Base-by-base conservation (phyloP, 1,140 invertebrate species). In the Rhopalosiphum padi region DNA sequence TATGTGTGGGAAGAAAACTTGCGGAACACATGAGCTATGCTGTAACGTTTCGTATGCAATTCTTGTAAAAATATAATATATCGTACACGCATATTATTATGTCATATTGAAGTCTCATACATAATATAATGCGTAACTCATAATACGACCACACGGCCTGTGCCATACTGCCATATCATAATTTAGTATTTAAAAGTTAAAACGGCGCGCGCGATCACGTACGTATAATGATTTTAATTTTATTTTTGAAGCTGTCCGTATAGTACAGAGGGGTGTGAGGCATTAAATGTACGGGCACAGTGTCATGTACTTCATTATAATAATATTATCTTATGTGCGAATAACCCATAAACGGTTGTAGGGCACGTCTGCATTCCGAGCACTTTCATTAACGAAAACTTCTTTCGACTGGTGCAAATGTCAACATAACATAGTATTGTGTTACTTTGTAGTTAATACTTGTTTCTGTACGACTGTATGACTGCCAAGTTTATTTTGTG, bases 351-450 rank as follows among this genome's bases (percentile, higher is more conserved):
- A 85, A 23, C 22, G 23, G 37, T 85, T 85, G 23, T 41, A n/a
- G 30, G 37, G 9, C 37, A 85, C 22, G 83, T 85, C 22, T 86
- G 25, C 41, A 86, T 86, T 86, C 43, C 15, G 37, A 46, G 23
- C 9, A 86, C 41, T 86, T 86, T 86, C 85, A 86, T 86, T 46
- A 86, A 46, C 85, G 25, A 86, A 86, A 86, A 86, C 25, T 86
- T 46, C 41, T 30, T 86, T 86, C 25, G 85, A 86, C 9, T 86
- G 23, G 37, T 86, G 25, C 23, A 46, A 43, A 41, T 85, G 55
- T 85, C 82, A 85, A 85, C 25, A 46, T 46, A 11, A 46, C 5
- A 46, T 46, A 86, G 15, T 46, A 86, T 46, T 86, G 41, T 43
- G 21, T 43, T 43, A 86, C 41, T 30, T 43, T 43, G 11, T 25